Evolutionary conservation across 2,113 vertebrate genomes (phyloP).

Genomic region (Anhinga anhinga): DNA sequence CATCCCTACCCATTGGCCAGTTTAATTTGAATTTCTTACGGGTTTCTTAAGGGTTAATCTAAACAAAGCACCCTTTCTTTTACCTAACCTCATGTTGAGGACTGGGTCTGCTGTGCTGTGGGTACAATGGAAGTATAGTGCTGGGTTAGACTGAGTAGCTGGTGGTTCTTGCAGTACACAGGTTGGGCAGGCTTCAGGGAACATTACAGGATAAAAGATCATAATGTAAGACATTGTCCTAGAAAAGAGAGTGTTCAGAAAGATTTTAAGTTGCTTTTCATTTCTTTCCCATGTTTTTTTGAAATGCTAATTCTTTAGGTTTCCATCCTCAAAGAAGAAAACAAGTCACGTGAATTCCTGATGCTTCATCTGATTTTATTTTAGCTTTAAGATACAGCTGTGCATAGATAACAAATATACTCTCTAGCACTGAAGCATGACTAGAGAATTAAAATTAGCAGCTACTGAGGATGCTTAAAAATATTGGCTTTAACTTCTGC

Average conservation of each 20-base stretch:
- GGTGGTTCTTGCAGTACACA: neutral
- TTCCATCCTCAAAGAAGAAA: neutral
- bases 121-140: neutral
- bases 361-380: conserved; percentile 6
- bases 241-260: neutral
- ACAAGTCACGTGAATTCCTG: neutral
- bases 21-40: no score
- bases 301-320: neutral
- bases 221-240: neutral
- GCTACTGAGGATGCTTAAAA: neutral
- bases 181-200: neutral
- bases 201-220: neutral
- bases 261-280: neutral
- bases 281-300: neutral
- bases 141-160: neutral
- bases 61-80: neutral
- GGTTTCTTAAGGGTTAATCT: neutral
- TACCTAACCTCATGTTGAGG: neutral
- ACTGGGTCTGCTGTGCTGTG: neutral
- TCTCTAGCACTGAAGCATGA: neutral
- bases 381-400: neutral
- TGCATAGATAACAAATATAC: neutral
- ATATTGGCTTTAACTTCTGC: neutral
- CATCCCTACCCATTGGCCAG: neutral
- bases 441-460: neutral